A percentile compares a stretch with the other conserved stretches of the same genome.
Evolutionary conservation across 2,888 invertebrate genomes (phyloP).

Genomic region (Fragum fragum): DNA sequence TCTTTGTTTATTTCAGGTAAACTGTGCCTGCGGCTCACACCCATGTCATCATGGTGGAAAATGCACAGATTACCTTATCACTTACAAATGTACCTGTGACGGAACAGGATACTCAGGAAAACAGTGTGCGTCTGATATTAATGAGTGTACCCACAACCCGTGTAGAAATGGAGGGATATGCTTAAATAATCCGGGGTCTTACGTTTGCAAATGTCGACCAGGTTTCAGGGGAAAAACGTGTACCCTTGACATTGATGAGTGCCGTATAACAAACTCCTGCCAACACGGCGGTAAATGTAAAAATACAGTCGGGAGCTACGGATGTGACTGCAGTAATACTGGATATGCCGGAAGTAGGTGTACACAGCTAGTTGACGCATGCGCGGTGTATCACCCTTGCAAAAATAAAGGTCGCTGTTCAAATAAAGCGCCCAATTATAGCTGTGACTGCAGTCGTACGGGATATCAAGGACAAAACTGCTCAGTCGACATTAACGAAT

Average conservation of each 20-base stretch:
- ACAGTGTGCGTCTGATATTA: conserved; percentile 59
- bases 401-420: not conserved
- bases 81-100: not conserved
- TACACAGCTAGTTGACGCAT: conserved; percentile 90
- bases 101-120: conserved; percentile 27
- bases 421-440: not conserved
- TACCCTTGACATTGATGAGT: not conserved
- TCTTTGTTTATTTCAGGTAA: not conserved
- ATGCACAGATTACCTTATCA: not conserved
- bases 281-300: not conserved
- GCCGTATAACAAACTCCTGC: not conserved
- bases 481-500: not conserved
- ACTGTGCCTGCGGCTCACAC: not conserved
- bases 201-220: conserved; percentile 51
- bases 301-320: not conserved
- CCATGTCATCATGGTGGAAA: conserved; percentile 3
- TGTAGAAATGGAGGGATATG: conserved; percentile 41
- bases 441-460: not conserved
- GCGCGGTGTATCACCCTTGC: conserved; percentile 89
- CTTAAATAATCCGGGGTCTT: conserved; percentile 46
- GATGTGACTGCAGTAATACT: not conserved
- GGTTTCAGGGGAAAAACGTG: conserved; percentile 19
- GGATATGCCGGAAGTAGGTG: conserved; percentile 49
- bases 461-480: not conserved
- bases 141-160: not conserved